Conservation (phyloP, 2,888 invertebrate species). For the Aphrophora alni region DNA sequence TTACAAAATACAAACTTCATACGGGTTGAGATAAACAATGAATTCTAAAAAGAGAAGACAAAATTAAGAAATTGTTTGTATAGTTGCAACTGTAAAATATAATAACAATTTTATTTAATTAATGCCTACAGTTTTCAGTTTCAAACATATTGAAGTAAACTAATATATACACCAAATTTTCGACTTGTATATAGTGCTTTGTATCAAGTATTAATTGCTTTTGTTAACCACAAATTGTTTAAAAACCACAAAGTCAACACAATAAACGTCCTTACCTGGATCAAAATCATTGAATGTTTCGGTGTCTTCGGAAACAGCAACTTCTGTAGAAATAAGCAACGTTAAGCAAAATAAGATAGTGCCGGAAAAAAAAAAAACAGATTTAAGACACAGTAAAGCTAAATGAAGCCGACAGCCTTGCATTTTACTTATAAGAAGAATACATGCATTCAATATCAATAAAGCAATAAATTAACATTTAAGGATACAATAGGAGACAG, state of each 20-base stretch:
- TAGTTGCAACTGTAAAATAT: too few relatives aligned
- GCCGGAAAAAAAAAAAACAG: conserved; percentile 40
- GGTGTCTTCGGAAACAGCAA: not conserved
- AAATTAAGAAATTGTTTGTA: too few relatives aligned
- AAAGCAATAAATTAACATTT: not conserved
- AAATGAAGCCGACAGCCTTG: not conserved
- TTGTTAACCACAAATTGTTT: too few relatives aligned
- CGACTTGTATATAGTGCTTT: too few relatives aligned
- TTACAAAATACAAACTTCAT: too few relatives aligned
- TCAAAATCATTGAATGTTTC: conserved; percentile 37
- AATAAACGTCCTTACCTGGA: conserved; percentile 47
- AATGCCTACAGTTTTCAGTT: too few relatives aligned
- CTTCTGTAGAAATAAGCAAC: conserved; percentile 31
- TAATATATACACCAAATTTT: too few relatives aligned
- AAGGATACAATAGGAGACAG: not conserved
- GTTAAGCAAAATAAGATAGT: conserved; percentile 4
- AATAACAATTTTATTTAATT: too few relatives aligned
- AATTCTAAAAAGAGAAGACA: too few relatives aligned
- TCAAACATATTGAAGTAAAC: not conserved
- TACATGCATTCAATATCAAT: not conserved
- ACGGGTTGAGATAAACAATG: too few relatives aligned
- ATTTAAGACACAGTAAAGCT: conserved; percentile 41
- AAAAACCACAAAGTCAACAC: too few relatives aligned
- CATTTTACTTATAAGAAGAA: not conserved
- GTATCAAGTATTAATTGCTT: too few relatives aligned